Base-by-base conservation (phyloP, 1,140 invertebrate species). In the Hirudo medicinalis region DNA sequence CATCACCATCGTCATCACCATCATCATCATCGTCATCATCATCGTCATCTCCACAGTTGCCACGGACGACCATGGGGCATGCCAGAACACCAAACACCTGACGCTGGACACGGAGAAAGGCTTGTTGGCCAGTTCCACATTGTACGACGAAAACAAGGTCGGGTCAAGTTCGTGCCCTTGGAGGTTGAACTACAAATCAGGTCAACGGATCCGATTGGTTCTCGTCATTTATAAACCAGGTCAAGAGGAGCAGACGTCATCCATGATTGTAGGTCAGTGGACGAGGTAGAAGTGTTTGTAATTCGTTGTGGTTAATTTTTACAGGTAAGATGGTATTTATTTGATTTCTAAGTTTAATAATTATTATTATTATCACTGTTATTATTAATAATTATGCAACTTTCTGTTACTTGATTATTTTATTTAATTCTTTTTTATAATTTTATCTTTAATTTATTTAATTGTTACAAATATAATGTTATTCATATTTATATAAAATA, bases 141-240 rank as follows among this genome's bases (percentile, higher is more conserved):
- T 70, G n/a, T 9, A 43, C 4, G 22, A 49, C 22, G 69, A 54
- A 54, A 70, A 36, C 32, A 54, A 70, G 49, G 40, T 53, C 69
- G 69, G 69, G 22, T 49, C 32, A 13, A 25, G 6, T 19, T 20
- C n/a, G 5, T 70, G 69, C 43, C 69, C 69, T 6, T 70, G 69
- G 69, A 49, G 49, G 53, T 17, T 70, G 6, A 36, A 49, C 11
- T 36, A 49, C 49, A 36, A 70, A 25, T 25, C 36, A 13, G 69
- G 69, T 54, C 69, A 70, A 22, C 69, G 54, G 53, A 49, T 70
- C 40, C 69, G 69, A 25, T 54, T 70, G 69, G 49, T 25, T 25
- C 43, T 70, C n/a, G 29, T 54, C 69, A 32, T 70, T 25, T 70
- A 54, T 49, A 36, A 49, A 22, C 53, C 69, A 25, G 69, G 69